phyloP scores from a whole-genome alignment of 2,113 vertebrate species.

The Carassius gibelio region DNA sequence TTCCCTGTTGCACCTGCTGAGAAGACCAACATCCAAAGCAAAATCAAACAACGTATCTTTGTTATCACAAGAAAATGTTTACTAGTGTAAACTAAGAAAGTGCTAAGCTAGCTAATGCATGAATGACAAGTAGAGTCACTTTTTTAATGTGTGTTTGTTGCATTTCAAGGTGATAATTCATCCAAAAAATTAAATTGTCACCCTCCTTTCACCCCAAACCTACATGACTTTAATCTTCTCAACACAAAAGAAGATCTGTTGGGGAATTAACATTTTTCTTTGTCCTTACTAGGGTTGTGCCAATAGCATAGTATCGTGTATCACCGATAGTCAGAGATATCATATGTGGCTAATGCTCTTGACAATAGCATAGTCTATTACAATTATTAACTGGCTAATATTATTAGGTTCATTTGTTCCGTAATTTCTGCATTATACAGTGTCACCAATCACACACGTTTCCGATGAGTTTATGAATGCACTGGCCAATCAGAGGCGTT shows the following conservation, averaged over 20 bases:
- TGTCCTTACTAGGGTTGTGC: neutral
- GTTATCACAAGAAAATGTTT: neutral
- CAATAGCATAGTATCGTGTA: too few relatives aligned
- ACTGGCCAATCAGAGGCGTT: too few relatives aligned
- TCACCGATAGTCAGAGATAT: too few relatives aligned
- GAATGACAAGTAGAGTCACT: neutral
- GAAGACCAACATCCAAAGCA: conserved; percentile 48
- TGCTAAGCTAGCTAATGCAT: neutral
- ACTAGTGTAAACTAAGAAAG: neutral
- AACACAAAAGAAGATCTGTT: neutral
- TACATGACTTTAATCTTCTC: neutral
- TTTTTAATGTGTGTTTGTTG: neutral
- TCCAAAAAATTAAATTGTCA: neutral
- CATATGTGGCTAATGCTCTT: too few relatives aligned
- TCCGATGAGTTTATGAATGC: too few relatives aligned
- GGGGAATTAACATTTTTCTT: neutral
- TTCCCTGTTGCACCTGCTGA: conserved; percentile 64
- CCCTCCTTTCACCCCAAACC: neutral
- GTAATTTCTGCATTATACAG: too few relatives aligned
- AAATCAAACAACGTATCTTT: conserved; percentile 38
- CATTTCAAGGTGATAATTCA: neutral
- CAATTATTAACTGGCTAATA: too few relatives aligned
- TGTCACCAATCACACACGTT: too few relatives aligned
- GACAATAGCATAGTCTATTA: too few relatives aligned
- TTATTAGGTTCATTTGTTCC: too few relatives aligned